Percentiles rank a stretch among this genome's conserved stretches.
These are phyloP conservation scores for Drosophila testacea DNA, from an alignment of 2,888 invertebrate species.

Conservation along the genomic window DNA sequence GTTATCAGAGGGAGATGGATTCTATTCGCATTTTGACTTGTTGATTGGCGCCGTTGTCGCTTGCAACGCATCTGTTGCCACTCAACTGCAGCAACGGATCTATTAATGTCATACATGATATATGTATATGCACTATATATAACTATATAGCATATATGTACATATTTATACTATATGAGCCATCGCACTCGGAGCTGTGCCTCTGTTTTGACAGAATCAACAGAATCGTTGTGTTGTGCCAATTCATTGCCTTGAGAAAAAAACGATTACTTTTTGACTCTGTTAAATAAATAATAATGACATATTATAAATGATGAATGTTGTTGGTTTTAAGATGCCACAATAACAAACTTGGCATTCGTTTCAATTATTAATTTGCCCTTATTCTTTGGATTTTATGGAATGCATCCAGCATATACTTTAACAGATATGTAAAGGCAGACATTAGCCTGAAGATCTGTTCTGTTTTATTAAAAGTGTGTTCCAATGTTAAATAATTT, in stretches of 20 bases:
- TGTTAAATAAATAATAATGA: slow-evolving; percentile 22
- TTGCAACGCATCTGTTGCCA: slow-evolving; percentile 38
- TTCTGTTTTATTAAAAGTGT: no score
- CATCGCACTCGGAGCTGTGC: slow-evolving; percentile 3
- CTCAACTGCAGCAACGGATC: slow-evolving; percentile 23
- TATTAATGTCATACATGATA: slow-evolving; percentile 21
- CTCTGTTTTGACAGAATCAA: slow-evolving; percentile 7
- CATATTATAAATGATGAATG: slow-evolving; percentile 12
- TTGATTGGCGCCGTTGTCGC: slow-evolving; percentile 58
- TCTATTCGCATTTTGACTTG: slow-evolving; percentile 58
- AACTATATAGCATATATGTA: neutral
- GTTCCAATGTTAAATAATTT: no score
- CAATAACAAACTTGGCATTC: neutral
- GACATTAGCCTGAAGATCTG: no score
- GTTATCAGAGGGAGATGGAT: slow-evolving; percentile 31
- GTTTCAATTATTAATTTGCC: slow-evolving; percentile 2
- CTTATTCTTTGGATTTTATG: neutral
- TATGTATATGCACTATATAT: slow-evolving; percentile 2
- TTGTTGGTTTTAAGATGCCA: neutral
- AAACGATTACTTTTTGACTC: slow-evolving; percentile 22
- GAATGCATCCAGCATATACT: neutral
- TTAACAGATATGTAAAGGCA: neutral
- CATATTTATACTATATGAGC: neutral
- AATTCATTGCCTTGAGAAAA: slow-evolving; percentile 24
- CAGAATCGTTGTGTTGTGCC: slow-evolving; percentile 10